These are phyloP conservation scores for Hybos culiciformis DNA, from an alignment of 2,888 invertebrate genomes.

Conservation along the genomic window DNA sequence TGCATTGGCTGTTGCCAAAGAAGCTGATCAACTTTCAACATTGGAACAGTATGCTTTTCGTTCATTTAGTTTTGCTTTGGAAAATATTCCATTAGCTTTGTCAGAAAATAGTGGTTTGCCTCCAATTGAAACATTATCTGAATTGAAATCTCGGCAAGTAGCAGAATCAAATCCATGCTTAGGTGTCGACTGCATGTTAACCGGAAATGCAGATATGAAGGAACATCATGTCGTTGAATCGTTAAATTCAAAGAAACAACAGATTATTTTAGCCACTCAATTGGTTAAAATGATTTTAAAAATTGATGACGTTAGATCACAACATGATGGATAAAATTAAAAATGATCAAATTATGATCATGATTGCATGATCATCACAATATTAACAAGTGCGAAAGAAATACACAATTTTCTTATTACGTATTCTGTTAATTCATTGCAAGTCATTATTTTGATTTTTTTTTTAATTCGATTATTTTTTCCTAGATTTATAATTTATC, in stretches of 20 bases:
- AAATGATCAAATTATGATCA: background rate
- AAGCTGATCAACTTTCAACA: constrained; percentile 76
- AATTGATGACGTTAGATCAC: constrained; percentile 85
- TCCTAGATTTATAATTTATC: no score
- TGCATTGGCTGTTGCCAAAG: constrained; percentile 75
- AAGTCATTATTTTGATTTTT: no score
- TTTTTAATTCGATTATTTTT: no score
- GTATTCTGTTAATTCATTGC: no score
- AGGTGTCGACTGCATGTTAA: constrained; percentile 90
- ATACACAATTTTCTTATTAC: no score
- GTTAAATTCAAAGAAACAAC: constrained; percentile 91
- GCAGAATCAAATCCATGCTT: constrained; percentile 70
- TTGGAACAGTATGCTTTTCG: constrained; percentile 96
- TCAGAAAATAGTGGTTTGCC: constrained; percentile 94
- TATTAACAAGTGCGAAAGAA: no score
- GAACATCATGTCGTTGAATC: constrained; percentile 92
- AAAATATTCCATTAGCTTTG: constrained; percentile 84
- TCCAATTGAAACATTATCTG: constrained; percentile 82
- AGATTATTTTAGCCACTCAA: constrained; percentile 91
- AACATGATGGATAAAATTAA: constrained; percentile 32
- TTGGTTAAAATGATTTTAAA: constrained; percentile 99
- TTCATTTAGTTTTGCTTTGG: constrained; percentile 90
- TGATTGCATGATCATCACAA: no score
- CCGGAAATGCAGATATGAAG: constrained; percentile 80
- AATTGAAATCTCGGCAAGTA: constrained; percentile 80